Conservation (phyloP, 2,113 vertebrate species). For the Podilymbus podiceps region DNA sequence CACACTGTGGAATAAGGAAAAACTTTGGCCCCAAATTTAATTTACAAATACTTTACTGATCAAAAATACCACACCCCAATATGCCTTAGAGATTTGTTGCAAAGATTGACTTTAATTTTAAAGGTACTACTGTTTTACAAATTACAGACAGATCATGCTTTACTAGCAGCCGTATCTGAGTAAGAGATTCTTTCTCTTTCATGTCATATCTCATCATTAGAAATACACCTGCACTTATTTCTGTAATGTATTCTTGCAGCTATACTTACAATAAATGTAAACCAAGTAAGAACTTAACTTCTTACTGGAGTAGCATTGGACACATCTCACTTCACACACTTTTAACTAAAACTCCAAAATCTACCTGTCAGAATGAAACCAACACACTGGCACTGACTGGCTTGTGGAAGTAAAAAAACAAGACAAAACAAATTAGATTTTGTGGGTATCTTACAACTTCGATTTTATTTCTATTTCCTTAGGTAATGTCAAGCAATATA, state of each 20-base stretch:
- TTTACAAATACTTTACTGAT: neutral
- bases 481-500: neutral
- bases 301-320: neutral
- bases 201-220: neutral
- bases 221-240: neutral
- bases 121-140: neutral
- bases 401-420: neutral
- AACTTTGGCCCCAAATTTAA: neutral
- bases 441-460: neutral
- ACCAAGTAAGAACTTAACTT: neutral
- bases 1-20: neutral
- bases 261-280: neutral
- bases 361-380: neutral
- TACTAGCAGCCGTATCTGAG: neutral
- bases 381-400: neutral
- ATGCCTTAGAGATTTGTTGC: neutral
- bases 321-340: neutral
- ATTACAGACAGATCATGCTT: neutral
- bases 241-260: neutral
- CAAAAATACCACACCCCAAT: neutral
- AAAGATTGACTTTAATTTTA: neutral
- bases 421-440: neutral
- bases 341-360: neutral
- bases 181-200: neutral
- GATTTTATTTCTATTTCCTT: neutral